Conservation (phyloP, 2,113 vertebrate species). For the Saguinus imperator region DNA sequence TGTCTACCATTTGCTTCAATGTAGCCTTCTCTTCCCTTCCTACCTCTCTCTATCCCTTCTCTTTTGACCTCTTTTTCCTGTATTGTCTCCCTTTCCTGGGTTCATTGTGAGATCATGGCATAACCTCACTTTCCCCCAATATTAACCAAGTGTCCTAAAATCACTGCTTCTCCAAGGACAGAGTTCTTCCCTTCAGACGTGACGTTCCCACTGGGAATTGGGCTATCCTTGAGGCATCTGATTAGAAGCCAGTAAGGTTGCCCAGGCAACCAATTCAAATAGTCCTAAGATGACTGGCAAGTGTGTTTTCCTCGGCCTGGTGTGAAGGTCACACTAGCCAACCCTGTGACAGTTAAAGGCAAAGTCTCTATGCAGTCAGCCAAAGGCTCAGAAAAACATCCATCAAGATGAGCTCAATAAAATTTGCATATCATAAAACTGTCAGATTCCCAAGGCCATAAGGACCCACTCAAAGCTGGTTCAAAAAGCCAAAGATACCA, state of each 20-base stretch:
- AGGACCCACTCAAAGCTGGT: not conserved
- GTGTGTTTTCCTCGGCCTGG: constrained; percentile 57
- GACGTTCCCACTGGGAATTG: constrained; percentile 67
- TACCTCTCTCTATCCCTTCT: not conserved
- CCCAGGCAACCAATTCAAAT: constrained; percentile 82
- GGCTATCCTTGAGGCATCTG: constrained; percentile 74
- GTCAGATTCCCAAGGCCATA: constrained; percentile 60
- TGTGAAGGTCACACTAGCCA: constrained; percentile 75
- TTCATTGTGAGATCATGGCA: not conserved
- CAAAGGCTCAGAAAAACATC: constrained; percentile 18
- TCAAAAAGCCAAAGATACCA: constrained; percentile 40
- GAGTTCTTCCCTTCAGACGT: constrained; percentile 45
- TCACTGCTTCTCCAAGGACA: not conserved
- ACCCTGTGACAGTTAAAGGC: constrained; percentile 52
- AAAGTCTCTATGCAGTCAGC: constrained; percentile 52
- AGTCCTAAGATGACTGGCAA: constrained; percentile 77
- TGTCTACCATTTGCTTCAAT: not conserved
- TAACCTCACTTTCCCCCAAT: constrained; percentile 5
- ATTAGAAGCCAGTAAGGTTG: constrained; percentile 78
- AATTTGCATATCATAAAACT: constrained; percentile 64
- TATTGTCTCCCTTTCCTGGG: not conserved
- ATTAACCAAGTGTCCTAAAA: constrained; percentile 52
- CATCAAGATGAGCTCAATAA: constrained; percentile 54
- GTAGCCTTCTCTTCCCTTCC: not conserved
- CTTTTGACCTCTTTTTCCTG: not conserved